These are phyloP conservation scores for Clarias platycephalus DNA, from an alignment of 2,797 vertebrate species.

Conservation along the genomic window DNA sequence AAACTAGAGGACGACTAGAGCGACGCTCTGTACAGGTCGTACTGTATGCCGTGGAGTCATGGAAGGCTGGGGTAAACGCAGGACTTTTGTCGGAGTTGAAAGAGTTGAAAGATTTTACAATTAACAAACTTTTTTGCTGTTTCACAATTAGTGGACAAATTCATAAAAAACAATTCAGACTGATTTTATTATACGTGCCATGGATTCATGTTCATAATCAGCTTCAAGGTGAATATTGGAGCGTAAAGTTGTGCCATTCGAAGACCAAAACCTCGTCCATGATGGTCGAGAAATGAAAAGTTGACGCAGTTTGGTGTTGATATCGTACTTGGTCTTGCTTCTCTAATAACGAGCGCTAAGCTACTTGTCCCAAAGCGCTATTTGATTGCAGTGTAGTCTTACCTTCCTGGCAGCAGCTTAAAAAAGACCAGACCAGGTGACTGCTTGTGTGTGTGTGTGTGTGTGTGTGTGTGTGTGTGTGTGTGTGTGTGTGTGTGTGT, in stretches of 20 bases:
- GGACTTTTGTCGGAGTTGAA: no score
- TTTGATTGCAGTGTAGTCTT: conserved; percentile 60
- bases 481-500: conserved; percentile 55
- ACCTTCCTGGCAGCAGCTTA: conserved; percentile 53
- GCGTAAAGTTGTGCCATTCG: not conserved
- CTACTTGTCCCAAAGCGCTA: conserved; percentile 55
- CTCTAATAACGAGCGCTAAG: conserved; percentile 11
- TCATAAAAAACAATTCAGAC: no score
- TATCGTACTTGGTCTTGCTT: not conserved
- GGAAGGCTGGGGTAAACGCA: not conserved
- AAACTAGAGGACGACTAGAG: not conserved
- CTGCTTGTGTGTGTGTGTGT: conserved; percentile 8
- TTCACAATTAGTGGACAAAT: not conserved
- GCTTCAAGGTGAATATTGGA: not conserved
- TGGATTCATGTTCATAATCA: not conserved
- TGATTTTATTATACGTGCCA: not conserved
- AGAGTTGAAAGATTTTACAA: no score
- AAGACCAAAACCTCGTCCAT: not conserved
- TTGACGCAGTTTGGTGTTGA: not conserved
- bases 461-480: conserved; percentile 27
- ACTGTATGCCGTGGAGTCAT: not conserved
- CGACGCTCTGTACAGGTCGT: not conserved
- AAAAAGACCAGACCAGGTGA: conserved; percentile 48
- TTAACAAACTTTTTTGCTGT: not conserved
- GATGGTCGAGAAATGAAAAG: not conserved